Evolutionary conservation across 2,888 invertebrate genomes (phyloP).

Genomic region (Candidula unifasciata): DNA sequence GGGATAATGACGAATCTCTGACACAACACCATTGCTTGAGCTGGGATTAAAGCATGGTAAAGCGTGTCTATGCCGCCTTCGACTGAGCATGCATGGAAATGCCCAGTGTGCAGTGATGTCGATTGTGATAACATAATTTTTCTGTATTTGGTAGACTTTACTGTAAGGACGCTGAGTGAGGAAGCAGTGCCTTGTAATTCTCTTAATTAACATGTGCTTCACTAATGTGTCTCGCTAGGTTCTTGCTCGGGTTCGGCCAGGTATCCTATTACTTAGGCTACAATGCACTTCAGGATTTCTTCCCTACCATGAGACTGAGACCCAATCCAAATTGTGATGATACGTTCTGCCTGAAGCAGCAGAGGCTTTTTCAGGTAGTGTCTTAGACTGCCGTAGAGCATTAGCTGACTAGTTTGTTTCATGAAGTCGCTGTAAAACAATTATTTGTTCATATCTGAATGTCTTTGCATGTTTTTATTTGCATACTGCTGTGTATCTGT

Average conservation of each 20-base stretch:
- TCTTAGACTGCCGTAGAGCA: neutral
- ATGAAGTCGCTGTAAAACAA: neutral
- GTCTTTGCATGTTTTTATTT: no score
- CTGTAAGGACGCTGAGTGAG: no score
- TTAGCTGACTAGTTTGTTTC: neutral
- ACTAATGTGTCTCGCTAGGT: conserved; percentile 80
- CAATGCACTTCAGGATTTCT: conserved; percentile 96
- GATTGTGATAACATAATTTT: no score
- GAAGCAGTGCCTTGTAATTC: neutral
- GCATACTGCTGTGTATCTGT: no score
- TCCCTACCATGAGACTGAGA: conserved; percentile 93
- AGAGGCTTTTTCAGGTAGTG: conserved; percentile 77
- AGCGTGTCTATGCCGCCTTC: no score
- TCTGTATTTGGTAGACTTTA: no score
- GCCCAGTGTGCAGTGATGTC: no score
- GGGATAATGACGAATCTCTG: no score
- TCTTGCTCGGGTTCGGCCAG: conserved; percentile 91
- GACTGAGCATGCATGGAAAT: no score
- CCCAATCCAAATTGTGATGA: conserved; percentile 96
- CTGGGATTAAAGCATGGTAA: no score
- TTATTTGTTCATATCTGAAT: neutral
- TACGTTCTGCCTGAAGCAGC: conserved; percentile 82
- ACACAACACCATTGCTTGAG: no score
- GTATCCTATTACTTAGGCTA: conserved; percentile 97
- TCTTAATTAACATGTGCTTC: neutral